These are phyloP conservation scores for Anadara kagoshimensis DNA, from an alignment of 1,140 invertebrate genomes.

Conservation along the genomic window DNA sequence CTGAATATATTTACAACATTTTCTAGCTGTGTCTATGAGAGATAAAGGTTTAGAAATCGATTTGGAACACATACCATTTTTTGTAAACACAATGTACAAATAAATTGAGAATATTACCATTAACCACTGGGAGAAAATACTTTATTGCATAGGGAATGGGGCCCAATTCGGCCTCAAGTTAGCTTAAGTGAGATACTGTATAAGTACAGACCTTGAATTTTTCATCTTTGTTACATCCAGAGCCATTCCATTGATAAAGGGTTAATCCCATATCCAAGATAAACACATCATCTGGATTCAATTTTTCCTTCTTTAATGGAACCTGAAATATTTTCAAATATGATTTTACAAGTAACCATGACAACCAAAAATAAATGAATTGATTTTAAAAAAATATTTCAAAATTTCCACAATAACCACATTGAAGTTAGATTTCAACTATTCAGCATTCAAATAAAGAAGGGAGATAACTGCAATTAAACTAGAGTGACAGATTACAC, in stretches of 20 bases:
- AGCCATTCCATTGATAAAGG: slow-evolving; percentile 83
- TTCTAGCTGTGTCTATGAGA: no score
- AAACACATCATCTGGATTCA: slow-evolving; percentile 93
- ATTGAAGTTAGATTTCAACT: background rate
- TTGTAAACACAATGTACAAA: no score
- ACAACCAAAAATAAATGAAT: background rate
- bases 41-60: no score
- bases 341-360: background rate
- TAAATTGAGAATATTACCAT: no score
- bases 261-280: slow-evolving; percentile 88
- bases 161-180: background rate
- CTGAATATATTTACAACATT: no score
- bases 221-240: slow-evolving; percentile 69
- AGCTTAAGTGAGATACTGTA: background rate
- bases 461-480: background rate
- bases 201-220: slow-evolving; percentile 59
- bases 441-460: background rate
- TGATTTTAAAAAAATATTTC: background rate
- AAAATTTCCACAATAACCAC: background rate
- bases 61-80: no score
- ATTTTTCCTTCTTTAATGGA: slow-evolving; percentile 26
- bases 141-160: no score
- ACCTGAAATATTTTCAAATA: slow-evolving; percentile 38
- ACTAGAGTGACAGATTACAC: background rate
- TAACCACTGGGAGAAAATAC: no score